Base-by-base conservation (phyloP, 2,888 invertebrate species). In the Crematogaster levior region DNA sequence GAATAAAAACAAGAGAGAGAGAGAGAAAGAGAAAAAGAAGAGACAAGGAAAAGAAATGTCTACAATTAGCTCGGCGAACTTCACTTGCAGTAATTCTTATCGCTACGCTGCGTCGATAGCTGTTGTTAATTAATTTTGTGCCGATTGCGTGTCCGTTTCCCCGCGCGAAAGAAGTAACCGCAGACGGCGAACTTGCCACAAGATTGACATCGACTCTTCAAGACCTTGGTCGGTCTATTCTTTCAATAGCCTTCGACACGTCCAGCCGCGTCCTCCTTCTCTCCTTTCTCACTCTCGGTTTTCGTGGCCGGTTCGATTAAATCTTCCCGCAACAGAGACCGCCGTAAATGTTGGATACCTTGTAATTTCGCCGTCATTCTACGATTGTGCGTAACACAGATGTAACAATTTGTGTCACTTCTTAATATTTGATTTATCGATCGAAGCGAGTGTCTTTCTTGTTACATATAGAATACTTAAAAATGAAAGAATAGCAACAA, bases 51-150 rank as follows among this genome's bases (percentile, higher is more conserved):
- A 40, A 21, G 18, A 30, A 9, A 34, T 18, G 48, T 40, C n/a
- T 18, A 18, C 72, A 77, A 84, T 79, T 83, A 81, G 30, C 37
- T 46, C 27, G 24, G 5, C 48, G 40, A 53, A n/a, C n/a, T n/a
- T n/a, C 48, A 48, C 27, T 10, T 21, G 21, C 10, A 43, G 27
- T 3, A 15, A 7, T 15, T 60, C 30, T 30, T 48, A 40, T 81
- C 34, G 43, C 7, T n/a, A 27, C 15, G 18, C 24, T 34, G 63
- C 21, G 70, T n/a, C 21, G 18, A 10, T 46, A 48, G 37, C 46
- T n/a, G 30, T 68, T 37, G 10, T 61, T 77, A 70, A 82, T 82
- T 82, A 77, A 82, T 77, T 77, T 40, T 18, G n/a, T 53, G 51
- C 48, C 37, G 12, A 82, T 40, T 60, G 60, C 15, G 30, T n/a